Evolutionary conservation across 2,888 invertebrate species (phyloP).

Genomic region (Pocota personata): DNA sequence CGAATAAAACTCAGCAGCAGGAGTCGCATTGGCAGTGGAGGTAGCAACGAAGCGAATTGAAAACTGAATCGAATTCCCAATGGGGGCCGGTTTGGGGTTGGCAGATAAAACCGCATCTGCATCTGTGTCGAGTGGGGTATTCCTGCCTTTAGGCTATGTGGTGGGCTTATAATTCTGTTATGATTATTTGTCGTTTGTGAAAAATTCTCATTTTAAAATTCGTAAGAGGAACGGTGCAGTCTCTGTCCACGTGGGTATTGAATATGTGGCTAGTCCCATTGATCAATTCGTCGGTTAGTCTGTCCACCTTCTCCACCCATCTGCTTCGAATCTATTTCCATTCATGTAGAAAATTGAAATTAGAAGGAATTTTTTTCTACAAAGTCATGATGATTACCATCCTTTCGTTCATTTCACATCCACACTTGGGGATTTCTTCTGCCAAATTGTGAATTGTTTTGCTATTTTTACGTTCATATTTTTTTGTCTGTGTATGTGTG

Average conservation of each 20-base stretch:
- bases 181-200: constrained; percentile 66
- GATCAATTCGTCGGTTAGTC: constrained; percentile 52
- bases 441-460: constrained; percentile 20
- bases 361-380: constrained; percentile 14
- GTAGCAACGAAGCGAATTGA: constrained; percentile 46
- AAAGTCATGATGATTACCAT: neutral
- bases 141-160: neutral
- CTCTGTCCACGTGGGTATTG: constrained; percentile 27
- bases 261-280: constrained; percentile 39
- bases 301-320: neutral
- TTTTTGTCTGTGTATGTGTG: constrained; percentile 14
- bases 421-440: neutral
- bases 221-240: constrained; percentile 27
- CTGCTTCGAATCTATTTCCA: constrained; percentile 1
- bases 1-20: constrained; percentile 61
- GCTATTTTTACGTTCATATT: constrained; percentile 33
- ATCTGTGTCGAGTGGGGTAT: neutral
- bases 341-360: constrained; percentile 37
- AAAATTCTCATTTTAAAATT: constrained; percentile 63
- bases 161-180: constrained; percentile 63
- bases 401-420: constrained; percentile 25
- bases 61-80: constrained; percentile 58
- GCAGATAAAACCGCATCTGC: constrained; percentile 32
- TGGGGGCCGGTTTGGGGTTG: constrained; percentile 13
- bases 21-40: constrained; percentile 31